A percentile compares a stretch with the other conserved stretches of the same genome.
Evolutionary conservation across 2,888 invertebrate genomes (phyloP).

Genomic region (Drosophila conformis): DNA sequence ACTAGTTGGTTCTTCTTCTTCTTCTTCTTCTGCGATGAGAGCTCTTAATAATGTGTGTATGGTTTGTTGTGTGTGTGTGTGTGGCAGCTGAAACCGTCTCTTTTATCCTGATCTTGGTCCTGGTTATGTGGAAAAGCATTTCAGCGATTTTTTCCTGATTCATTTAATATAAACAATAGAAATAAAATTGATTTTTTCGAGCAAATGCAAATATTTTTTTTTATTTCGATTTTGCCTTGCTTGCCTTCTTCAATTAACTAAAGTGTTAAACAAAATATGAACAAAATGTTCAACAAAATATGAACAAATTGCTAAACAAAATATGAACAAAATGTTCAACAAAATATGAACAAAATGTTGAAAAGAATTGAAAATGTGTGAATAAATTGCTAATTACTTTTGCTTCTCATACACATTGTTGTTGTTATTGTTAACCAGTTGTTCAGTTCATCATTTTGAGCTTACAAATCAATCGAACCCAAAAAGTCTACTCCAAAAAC

Average conservation of each 20-base stretch:
- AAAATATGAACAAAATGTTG: conserved; percentile 17
- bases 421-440: conserved; percentile 9
- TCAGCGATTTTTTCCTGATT: neutral
- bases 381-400: neutral
- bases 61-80: neutral
- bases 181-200: conserved; percentile 7
- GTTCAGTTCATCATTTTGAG: conserved; percentile 40
- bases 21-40: conserved; percentile 12
- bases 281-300: conserved; percentile 14
- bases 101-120: conserved; percentile 55
- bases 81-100: conserved; percentile 55
- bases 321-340: conserved; percentile 18
- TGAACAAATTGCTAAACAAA: too few species aligned
- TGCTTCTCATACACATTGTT: neutral
- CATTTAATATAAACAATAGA: conserved; percentile 22
- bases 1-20: conserved; percentile 7
- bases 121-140: conserved; percentile 26
- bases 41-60: conserved; percentile 24
- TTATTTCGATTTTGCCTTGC: conserved; percentile 43
- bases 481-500: conserved; percentile 31
- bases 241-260: conserved; percentile 64
- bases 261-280: conserved; percentile 36
- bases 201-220: conserved; percentile 59
- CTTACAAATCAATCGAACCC: conserved; percentile 52
- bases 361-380: conserved; percentile 3